Evolutionary conservation across 1,140 invertebrate species (phyloP).

Genomic region (Asobara japonica): DNA sequence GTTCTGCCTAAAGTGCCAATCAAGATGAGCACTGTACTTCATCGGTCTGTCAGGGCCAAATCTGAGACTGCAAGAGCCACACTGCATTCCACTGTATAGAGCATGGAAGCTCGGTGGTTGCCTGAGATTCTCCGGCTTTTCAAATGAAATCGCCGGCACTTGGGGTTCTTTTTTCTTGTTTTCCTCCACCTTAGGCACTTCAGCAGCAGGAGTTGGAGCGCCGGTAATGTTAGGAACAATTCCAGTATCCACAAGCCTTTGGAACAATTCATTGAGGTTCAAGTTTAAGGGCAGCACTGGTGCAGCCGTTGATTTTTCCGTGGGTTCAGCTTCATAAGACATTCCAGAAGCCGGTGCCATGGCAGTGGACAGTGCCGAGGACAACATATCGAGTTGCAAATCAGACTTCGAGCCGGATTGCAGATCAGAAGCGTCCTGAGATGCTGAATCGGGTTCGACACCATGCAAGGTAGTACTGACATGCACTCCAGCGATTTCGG

Average conservation of each 20-base stretch:
- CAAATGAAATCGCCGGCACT: conserved; percentile 73
- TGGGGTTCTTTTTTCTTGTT: conserved; percentile 64
- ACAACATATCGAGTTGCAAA: conserved; percentile 70
- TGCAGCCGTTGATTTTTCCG: conserved; percentile 52
- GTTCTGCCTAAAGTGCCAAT: conserved; percentile 98
- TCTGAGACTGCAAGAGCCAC: conserved; percentile 90
- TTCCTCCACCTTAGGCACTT: conserved; percentile 62
- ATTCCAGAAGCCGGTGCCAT: conserved; percentile 70
- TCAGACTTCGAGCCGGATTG: conserved; percentile 53
- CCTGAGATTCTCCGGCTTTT: conserved; percentile 79
- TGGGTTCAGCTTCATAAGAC: conserved; percentile 65
- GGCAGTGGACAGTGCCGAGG: conserved; percentile 72
- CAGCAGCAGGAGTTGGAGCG: conserved; percentile 54
- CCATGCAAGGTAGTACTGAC: conserved; percentile 40
- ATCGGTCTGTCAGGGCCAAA: conserved; percentile 89
- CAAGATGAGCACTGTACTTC: conserved; percentile 90
- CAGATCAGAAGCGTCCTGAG: conserved; percentile 57
- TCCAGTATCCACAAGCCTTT: conserved; percentile 85
- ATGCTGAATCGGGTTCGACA: conserved; percentile 54
- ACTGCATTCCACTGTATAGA: conserved; percentile 91
- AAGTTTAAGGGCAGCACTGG: conserved; percentile 63
- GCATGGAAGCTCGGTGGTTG: conserved; percentile 74
- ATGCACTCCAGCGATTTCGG: conserved; percentile 6
- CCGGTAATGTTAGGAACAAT: conserved; percentile 72
- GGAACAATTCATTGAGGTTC: conserved; percentile 84